Base-by-base conservation (phyloP, 2,888 invertebrate species). In the Boloria selene region DNA sequence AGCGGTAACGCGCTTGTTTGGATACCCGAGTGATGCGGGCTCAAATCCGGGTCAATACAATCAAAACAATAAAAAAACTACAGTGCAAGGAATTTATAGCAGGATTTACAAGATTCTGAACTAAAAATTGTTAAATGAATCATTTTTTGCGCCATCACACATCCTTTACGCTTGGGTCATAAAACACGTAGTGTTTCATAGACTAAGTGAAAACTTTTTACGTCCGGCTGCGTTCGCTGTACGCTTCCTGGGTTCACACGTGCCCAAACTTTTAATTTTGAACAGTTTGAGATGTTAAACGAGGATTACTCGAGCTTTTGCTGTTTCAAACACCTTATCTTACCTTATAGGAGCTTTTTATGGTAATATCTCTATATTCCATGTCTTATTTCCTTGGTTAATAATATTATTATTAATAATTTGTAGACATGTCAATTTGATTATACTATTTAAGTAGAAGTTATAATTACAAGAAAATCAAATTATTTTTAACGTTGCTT, bases 221-320 rank as follows among this genome's bases (percentile, higher is more conserved):
- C 61, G 60, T 49, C 55, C 59, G 56, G 52, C 64, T 52, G 65
- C 65, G 49, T 65, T 62, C 45, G 45, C 45, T 18, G 61, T 61
- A 68, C 63, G 60, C 54, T 54, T 49, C 55, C 50, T 51, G 52
- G 26, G 52, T 67, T 65, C 68, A 66, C 70, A 70, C 68, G 68
- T 70, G 70, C 66, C 64, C 45, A 44, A 68, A 70, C 70, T 70
- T 70, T 66, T 66, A 66, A 70, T 70, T 64, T 61, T 17, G 18
- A 67, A 64, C 55, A 61, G 18, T 68, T 68, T 68, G 49, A 70
- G 60, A 66, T 61, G 64, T 64, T 64, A 44, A 66, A 64, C 61
- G 55, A 47, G 61, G 58, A 61, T 66, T 45, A 68, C 47, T 68
- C n/a, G 60, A 66, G 61, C 63, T 65, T 65, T 56, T 7, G 51